These are phyloP conservation scores for Cinara cedri DNA, from an alignment of 2,888 invertebrate genomes.

Conservation along the genomic window DNA sequence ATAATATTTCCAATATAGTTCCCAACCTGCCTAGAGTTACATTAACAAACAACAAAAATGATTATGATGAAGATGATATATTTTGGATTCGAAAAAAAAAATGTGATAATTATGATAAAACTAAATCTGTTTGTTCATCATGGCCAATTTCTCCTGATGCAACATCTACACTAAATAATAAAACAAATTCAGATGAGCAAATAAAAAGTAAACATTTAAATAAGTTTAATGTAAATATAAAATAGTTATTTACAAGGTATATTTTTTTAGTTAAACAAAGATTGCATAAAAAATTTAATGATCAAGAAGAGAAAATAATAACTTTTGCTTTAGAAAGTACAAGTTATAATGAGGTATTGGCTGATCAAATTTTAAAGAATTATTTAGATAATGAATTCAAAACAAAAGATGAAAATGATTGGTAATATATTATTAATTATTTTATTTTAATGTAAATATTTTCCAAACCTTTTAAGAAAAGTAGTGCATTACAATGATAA, in stretches of 20 bases:
- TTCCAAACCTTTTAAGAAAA: too few relatives aligned
- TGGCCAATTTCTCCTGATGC: constrained; percentile 25
- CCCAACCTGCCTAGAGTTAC: constrained; percentile 59
- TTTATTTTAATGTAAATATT: too few relatives aligned
- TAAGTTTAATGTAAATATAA: background rate
- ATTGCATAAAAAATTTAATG: constrained; percentile 75
- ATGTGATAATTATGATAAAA: constrained; percentile 29
- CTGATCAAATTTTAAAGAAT: constrained; percentile 78
- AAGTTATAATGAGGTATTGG: constrained; percentile 81
- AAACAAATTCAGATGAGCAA: constrained; percentile 27
- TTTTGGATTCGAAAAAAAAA: constrained; percentile 48
- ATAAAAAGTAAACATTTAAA: constrained; percentile 33
- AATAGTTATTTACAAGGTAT: constrained; percentile 23
- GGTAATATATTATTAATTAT: constrained; percentile 15
- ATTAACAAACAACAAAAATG: constrained; percentile 46
- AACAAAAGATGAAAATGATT: constrained; percentile 60
- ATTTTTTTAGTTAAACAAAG: constrained; percentile 70
- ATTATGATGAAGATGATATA: constrained; percentile 49
- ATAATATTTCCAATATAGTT: constrained; percentile 68
- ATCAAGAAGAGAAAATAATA: constrained; percentile 80
- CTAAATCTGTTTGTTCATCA: constrained; percentile 41
- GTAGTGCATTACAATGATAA: too few relatives aligned
- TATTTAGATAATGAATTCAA: constrained; percentile 68
- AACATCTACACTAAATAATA: constrained; percentile 5
- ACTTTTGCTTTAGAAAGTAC: constrained; percentile 87